Evolutionary conservation across 2,888 invertebrate genomes (phyloP).

Genomic region (Parapristionchus giblindavisi): DNA sequence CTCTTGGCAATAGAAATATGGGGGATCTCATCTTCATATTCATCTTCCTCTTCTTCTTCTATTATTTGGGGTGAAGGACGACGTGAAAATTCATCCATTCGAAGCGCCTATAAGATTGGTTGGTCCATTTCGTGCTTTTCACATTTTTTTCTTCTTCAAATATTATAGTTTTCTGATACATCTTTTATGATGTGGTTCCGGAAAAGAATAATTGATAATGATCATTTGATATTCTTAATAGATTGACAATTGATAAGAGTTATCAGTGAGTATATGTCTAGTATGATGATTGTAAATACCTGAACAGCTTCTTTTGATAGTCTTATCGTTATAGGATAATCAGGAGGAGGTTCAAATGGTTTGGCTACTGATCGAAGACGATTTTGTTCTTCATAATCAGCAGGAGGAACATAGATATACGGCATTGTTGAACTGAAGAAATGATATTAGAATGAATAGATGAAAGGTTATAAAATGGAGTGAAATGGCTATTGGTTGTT

Average conservation of each 20-base stretch:
- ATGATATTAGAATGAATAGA: neutral
- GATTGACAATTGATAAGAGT: no score
- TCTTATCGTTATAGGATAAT: slow-evolving; percentile 29
- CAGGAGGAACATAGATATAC: slow-evolving; percentile 30
- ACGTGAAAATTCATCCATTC: slow-evolving; percentile 11
- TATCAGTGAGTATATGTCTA: no score
- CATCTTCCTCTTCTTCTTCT: slow-evolving; percentile 36
- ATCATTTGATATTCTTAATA: no score
- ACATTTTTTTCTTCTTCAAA: no score
- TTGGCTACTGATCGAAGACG: neutral
- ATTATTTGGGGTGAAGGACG: slow-evolving; percentile 2
- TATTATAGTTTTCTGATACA: no score
- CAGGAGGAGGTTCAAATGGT: slow-evolving; percentile 26
- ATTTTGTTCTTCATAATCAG: slow-evolving; percentile 2
- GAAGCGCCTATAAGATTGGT: slow-evolving; percentile 7
- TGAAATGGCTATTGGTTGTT: slow-evolving; percentile 5
- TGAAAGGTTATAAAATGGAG: neutral
- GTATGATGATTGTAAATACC: no score
- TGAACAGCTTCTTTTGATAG: slow-evolving; percentile 2
- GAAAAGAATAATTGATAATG: no score
- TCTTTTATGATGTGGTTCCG: no score
- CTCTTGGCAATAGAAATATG: slow-evolving; percentile 11
- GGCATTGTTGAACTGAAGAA: slow-evolving; percentile 2
- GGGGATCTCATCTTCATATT: slow-evolving; percentile 25
- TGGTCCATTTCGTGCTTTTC: no score